Conservation (phyloP, 2,888 invertebrate species). For the Steinernema carpocapsae region DNA sequence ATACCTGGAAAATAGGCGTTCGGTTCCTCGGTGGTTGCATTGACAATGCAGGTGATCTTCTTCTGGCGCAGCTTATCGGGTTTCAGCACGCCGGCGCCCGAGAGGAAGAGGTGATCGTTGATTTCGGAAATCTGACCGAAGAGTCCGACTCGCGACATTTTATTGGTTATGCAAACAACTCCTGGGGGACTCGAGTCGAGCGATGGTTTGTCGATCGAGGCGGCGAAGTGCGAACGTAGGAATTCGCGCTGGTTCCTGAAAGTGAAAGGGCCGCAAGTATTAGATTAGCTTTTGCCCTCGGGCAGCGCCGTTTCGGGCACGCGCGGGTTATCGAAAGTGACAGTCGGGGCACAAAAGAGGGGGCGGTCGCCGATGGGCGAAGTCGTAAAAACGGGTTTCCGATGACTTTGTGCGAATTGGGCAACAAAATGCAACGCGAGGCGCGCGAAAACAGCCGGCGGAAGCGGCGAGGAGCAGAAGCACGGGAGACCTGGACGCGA, state of each 20-base stretch:
- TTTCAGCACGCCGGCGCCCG: conserved; percentile 80
- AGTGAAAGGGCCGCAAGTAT: conserved; percentile 27
- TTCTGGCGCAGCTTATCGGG: conserved; percentile 77
- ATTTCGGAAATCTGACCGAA: conserved; percentile 75
- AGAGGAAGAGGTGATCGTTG: conserved; percentile 79
- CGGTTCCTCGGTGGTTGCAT: conserved; percentile 83
- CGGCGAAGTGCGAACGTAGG: neutral
- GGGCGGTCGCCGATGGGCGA: neutral
- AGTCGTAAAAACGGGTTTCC: conserved; percentile 31
- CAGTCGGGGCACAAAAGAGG: neutral
- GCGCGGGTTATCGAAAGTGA: conserved; percentile 17
- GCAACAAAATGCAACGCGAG: conserved; percentile 4
- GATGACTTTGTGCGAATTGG: conserved; percentile 8
- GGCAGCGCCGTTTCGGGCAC: neutral
- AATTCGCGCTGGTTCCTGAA: conserved; percentile 9
- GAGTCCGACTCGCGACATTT: conserved; percentile 58
- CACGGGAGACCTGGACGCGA: conserved; percentile 5
- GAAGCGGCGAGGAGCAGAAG: neutral
- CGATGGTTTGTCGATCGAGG: neutral
- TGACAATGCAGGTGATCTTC: conserved; percentile 79
- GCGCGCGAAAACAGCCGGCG: conserved; percentile 26
- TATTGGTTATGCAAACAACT: neutral
- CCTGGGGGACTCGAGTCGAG: conserved; percentile 4
- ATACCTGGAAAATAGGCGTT: conserved; percentile 69
- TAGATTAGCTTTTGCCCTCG: conserved; percentile 16